Base-by-base conservation (phyloP, 2,888 invertebrate genomes). In the Ditylenchus weischeri region DNA sequence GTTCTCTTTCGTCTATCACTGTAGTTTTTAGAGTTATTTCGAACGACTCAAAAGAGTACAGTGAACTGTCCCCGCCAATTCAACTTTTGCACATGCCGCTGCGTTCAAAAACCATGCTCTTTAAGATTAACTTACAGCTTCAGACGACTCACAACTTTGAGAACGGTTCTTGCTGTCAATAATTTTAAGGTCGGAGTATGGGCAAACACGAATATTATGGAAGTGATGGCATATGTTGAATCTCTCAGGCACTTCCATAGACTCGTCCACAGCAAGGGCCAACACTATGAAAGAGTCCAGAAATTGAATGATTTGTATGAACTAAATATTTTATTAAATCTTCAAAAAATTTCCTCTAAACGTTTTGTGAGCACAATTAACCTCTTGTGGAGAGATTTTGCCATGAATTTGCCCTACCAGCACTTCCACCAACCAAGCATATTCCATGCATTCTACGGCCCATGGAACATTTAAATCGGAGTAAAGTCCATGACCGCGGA, bases 401-500 rank as follows among this genome's bases (percentile, higher is more conserved):
- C 94, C 95, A 36, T 90, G 91, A 19, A 98, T 85, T 84, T 94
- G 93, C 0, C 96, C 96, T 57, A 96, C 84, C 77, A 93, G 92
- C 6, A 93, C 65, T 84, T 98, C 96, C 78, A 96, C 89, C 78
- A 95, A 87, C 98, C 98, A 98, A 0, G 91, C 92, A 84, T 98
- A 98, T 84, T 98, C 98, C 21, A 96, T 85, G 0, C 95, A 94
- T 79, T 95, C 95, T 84, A 93, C 90, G 79, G 93, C 92, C 23
- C 94, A 86, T 11, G 89, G 89, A 71, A 93, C 88, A 65, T 92
- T 93, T 66, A 91, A 89, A 80, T 91, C 91, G 76, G 95, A 95
- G 83, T 96, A 98, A 89, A 93, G 91, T 0, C 93, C 93, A 84
- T 94, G 93, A 0, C 95, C 96, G 76, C 96, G 88, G 68, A 91